These are phyloP conservation scores for Leucoptera coffeella DNA, from an alignment of 2,888 invertebrate genomes.

Conservation along the genomic window DNA sequence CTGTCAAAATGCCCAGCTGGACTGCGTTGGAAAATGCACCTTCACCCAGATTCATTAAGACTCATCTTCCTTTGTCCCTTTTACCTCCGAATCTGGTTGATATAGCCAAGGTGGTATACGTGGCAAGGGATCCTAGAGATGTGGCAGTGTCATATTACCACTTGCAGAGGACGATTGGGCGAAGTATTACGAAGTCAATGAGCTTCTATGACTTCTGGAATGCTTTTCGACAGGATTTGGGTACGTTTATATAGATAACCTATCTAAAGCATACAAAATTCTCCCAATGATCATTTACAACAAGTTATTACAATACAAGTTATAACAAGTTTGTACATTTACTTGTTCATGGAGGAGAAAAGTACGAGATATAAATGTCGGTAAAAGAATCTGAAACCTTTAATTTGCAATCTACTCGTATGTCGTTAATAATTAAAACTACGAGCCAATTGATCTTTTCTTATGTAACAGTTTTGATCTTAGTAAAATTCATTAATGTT, in stretches of 20 bases:
- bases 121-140: conserved; percentile 67
- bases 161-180: conserved; percentile 52
- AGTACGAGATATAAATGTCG: too few species aligned
- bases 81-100: conserved; percentile 43
- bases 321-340: too few species aligned
- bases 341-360: too few species aligned
- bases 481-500: too few species aligned
- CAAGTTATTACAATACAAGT: too few species aligned
- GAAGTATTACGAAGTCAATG: conserved; percentile 41
- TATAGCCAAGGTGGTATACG: conserved; percentile 58
- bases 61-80: conserved; percentile 56
- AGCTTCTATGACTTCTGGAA: conserved; percentile 54
- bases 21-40: conserved; percentile 22
- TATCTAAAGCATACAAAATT: too few species aligned
- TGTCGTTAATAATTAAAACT: too few species aligned
- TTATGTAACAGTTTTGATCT: too few species aligned
- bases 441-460: too few species aligned
- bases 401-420: too few species aligned
- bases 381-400: too few species aligned
- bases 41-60: conserved; percentile 57
- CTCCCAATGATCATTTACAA: too few species aligned
- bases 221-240: conserved; percentile 52
- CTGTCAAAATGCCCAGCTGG: conserved; percentile 25
- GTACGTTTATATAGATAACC: conserved; percentile 27
- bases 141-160: conserved; percentile 65